Conservation (phyloP, 2,113 vertebrate genomes). For the Rhinogobius similis region DNA sequence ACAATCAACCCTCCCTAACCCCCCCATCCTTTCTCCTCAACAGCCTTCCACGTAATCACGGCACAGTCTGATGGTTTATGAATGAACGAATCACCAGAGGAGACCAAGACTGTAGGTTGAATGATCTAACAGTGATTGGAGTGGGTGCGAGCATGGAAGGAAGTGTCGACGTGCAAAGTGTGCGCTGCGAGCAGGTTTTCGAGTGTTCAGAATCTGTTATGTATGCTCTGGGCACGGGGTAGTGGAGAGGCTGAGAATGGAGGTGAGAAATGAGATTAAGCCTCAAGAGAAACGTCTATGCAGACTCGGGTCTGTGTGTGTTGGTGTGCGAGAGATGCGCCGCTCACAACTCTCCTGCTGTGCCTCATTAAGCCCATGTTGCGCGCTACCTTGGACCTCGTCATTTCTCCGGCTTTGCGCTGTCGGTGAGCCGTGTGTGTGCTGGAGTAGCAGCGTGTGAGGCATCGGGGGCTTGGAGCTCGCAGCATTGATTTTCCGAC, state of each 20-base stretch:
- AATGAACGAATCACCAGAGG: slow-evolving; percentile 70
- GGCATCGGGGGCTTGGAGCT: slow-evolving; percentile 33
- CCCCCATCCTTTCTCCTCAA: slow-evolving; percentile 13
- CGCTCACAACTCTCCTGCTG: slow-evolving; percentile 65
- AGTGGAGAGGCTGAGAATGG: slow-evolving; percentile 26
- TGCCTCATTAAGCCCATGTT: slow-evolving; percentile 78
- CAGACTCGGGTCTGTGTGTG: slow-evolving; percentile 8
- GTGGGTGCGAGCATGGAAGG: slow-evolving; percentile 57
- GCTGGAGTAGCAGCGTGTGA: slow-evolving; percentile 8
- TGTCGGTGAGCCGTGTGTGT: slow-evolving; percentile 34
- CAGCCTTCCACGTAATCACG: slow-evolving; percentile 19
- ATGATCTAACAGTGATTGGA: slow-evolving; percentile 73
- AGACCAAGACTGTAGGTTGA: slow-evolving; percentile 55
- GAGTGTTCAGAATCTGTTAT: slow-evolving; percentile 24
- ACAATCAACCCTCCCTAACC: slow-evolving; percentile 48
- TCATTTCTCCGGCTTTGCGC: slow-evolving; percentile 60
- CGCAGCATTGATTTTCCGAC: slow-evolving; percentile 76
- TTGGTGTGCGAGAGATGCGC: slow-evolving; percentile 57
- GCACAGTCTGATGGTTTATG: slow-evolving; percentile 66
- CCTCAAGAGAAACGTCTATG: slow-evolving; percentile 46
- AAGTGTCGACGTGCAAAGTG: background rate
- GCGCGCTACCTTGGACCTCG: slow-evolving; percentile 68
- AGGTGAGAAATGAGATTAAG: slow-evolving; percentile 58
- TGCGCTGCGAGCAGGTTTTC: slow-evolving; percentile 30
- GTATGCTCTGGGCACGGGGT: slow-evolving; percentile 27